Base-by-base conservation (phyloP, 2,797 vertebrate genomes). In the Bryconaethiops microstoma region DNA sequence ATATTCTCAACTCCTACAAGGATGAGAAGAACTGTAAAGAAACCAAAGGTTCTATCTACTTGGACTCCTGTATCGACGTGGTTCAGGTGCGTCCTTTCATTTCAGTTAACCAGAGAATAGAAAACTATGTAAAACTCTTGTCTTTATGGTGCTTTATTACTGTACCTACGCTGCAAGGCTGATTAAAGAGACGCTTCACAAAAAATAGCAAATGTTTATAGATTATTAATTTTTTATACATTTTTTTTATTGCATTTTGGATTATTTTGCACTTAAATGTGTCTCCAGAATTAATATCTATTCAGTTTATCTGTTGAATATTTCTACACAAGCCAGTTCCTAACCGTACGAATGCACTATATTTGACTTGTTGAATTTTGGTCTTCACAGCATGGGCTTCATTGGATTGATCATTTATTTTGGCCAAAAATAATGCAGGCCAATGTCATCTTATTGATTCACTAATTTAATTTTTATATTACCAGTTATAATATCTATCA, bases 1-100 rank as follows among this genome's bases (percentile, higher is more conserved):
- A 98, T 90, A 98, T 97, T 88, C 96, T 99, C 67, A 98, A 98
- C 91, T 99, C 96, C 50, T 99, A 98, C 89, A 99, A 99, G 92
- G 98, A 99, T 84, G 97, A 99, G 88, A 99, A 98, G 89, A 96
- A 96, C 89, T 97, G 93, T 79, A 99, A 99, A 87, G 98, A 99
- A 40, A 97, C 96, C 73, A 99, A 99, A 94, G 97, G 97, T 74
- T 98, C 97, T 86, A 99, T 99, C 87, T 99, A 97, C 88, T 88
- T 99, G 91, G 98, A 99, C 5, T 97, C 98, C 39, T 99, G 97
- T 85, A 96, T 96, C 12, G 97, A 99, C 0, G 96, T 99, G 62
- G 90, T 97, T 68, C 96, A 96, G 75, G 84, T 85, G 70, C 1
- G 21, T 42, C 35, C 4, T 35, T 35, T 35, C 35, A 35, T 35